Evolutionary conservation across 2,888 invertebrate species (phyloP).

Genomic region (Chorisops tibialis): DNA sequence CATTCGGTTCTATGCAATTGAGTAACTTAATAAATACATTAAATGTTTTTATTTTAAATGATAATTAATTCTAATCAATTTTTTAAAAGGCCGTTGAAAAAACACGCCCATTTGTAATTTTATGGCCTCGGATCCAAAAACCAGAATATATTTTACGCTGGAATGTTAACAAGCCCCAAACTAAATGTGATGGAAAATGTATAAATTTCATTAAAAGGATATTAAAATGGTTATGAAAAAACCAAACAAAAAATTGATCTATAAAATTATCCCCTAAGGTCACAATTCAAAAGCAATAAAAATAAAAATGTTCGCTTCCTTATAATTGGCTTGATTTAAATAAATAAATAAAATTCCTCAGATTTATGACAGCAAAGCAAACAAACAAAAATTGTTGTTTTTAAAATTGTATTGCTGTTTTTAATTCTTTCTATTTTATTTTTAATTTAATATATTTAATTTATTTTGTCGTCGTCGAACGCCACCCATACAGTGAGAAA

Average conservation of each 20-base stretch:
- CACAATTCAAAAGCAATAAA: no score
- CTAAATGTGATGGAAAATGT: constrained; percentile 8
- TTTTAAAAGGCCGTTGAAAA: neutral
- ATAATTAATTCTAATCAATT: no score
- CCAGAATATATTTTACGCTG: constrained; percentile 7
- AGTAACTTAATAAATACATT: no score
- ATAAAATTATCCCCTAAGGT: neutral
- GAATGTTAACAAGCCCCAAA: constrained; percentile 3
- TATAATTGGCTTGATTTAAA: neutral
- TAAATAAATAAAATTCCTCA: neutral
- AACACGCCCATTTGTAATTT: neutral
- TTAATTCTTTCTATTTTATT: neutral
- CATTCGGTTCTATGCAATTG: no score
- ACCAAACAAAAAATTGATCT: neutral
- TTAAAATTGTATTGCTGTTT: neutral
- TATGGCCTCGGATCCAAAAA: constrained; percentile 2
- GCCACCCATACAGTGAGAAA: neutral
- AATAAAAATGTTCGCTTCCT: neutral
- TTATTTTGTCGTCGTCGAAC: neutral
- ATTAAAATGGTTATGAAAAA: constrained; percentile 1
- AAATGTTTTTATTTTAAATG: no score
- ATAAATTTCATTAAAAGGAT: neutral
- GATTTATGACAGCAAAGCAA: neutral
- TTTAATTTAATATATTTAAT: neutral
- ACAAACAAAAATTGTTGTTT: neutral